phyloP scores from a whole-genome alignment of 2,888 invertebrate genomes.

The Pristionchus japonicus region DNA sequence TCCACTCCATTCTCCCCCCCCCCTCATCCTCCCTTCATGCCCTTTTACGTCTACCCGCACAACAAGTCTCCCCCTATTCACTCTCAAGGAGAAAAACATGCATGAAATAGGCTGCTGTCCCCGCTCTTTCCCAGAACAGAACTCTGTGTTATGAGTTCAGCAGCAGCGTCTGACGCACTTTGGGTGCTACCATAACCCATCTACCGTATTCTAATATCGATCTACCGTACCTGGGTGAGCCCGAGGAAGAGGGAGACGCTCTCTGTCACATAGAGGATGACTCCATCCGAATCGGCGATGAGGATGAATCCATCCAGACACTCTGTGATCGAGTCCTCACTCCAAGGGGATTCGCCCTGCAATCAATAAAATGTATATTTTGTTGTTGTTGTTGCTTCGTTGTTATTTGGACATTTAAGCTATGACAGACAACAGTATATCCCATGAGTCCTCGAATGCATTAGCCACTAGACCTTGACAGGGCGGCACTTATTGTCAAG shows the following conservation, averaged over 20 bases:
- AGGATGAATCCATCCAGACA: conserved; percentile 90
- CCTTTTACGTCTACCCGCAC: neutral
- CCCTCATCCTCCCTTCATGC: neutral
- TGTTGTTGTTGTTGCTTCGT: no score
- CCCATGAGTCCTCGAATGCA: no score
- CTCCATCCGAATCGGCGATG: conserved; percentile 89
- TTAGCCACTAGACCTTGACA: no score
- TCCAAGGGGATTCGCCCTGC: conserved; percentile 53
- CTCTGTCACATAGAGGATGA: conserved; percentile 92
- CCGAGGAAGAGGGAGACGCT: conserved; percentile 92
- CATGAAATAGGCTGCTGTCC: neutral
- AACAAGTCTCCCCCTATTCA: neutral
- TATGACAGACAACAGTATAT: no score
- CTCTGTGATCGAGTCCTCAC: conserved; percentile 66
- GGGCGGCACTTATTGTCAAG: no score
- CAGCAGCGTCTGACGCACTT: no score
- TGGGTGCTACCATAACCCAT: no score
- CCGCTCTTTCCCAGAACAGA: neutral
- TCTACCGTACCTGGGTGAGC: conserved; percentile 86
- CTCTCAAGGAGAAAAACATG: neutral
- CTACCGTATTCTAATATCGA: neutral
- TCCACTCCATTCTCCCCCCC: neutral
- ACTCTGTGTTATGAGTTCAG: conserved; percentile 5
- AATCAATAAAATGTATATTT: no score
- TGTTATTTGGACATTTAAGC: no score